phyloP scores from a whole-genome alignment of 1,140 invertebrate genomes.

The Diorhabda carinulata region DNA sequence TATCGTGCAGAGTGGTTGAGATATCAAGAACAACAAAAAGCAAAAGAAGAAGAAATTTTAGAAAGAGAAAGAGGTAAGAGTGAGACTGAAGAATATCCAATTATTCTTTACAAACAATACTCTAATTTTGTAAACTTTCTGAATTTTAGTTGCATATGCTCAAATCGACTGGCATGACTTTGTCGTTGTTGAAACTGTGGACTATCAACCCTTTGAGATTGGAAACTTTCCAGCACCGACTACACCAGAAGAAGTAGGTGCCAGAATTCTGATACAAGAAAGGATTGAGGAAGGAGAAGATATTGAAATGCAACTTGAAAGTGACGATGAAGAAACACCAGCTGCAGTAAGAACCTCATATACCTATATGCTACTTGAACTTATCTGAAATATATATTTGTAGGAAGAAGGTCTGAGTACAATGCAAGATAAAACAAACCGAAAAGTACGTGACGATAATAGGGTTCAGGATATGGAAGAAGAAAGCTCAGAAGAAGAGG shows the following conservation, averaged over 20 bases:
- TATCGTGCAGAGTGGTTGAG: constrained; percentile 95
- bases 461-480: constrained; percentile 88
- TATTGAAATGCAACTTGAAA: constrained; percentile 74
- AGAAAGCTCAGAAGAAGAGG: constrained; percentile 76
- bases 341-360: constrained; percentile 18
- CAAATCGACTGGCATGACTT: constrained; percentile 99
- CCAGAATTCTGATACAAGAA: constrained; percentile 84
- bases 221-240: constrained; percentile 96
- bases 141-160: constrained; percentile 80
- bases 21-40: constrained; percentile 86
- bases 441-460: constrained; percentile 42
- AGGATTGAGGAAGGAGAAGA: constrained; percentile 56
- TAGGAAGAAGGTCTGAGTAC: constrained; percentile 65
- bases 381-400: constrained; percentile 6
- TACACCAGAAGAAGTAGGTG: constrained; percentile 94
- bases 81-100: not conserved
- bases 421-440: constrained; percentile 60
- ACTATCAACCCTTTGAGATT: constrained; percentile 95
- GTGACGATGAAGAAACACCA: constrained; percentile 56
- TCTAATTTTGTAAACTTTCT: not conserved
- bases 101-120: no score
- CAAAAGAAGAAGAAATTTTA: constrained; percentile 89
- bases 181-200: constrained; percentile 98
- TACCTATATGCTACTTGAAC: not conserved
- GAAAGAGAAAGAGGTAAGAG: constrained; percentile 81